Base-by-base conservation (phyloP, 64 coral and sea anemone genomes). In the Montipora cactus region DNA sequence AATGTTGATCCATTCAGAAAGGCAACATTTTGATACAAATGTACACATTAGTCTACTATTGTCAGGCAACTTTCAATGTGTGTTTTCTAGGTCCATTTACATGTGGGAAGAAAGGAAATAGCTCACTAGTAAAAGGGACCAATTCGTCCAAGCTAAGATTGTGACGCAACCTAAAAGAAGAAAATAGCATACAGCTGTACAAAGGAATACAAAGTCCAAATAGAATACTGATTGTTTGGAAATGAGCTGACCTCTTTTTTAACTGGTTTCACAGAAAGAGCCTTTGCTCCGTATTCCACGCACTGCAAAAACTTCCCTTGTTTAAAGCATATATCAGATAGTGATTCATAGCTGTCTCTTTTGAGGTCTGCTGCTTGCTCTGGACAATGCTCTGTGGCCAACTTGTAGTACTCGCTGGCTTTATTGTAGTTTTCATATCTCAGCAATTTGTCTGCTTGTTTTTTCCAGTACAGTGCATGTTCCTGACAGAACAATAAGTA, bases 311-410 rank as follows among this genome's bases (percentile, higher is more conserved):
- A 72, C 62, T 72, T 44, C 15, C 67, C 46, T 49, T 28, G 14
- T 13, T 86, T 68, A 86, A 86, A 86, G 16, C 44, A 86, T 46
- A 86, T 51, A 10, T 86, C 82, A 20, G 82, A 46, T 18, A 86
- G 8, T 49, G 62, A 37, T 70, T 86, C 82, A 70, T 50, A 86
- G n/a, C 82, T 49, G 28, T 69, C 82, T 8, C 82, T 71, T 49
- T 86, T 86, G 37, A 86, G 2, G 0, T 86, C 82, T 10, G 19
- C 3, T 21, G 66, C 44, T 71, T 71, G 62, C n/a, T 50, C 62
- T 50, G 82, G 82, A 16, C 62, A 7, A 71, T 47, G 66, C 15
- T 86, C 15, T 70, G 71, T 3, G 20, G 62, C 82, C 66, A 86
- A 86, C 14, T 86, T 86, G 82, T 86, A 86, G 66, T 70, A 86